Evolutionary conservation across 2,797 vertebrate genomes (phyloP).

Genomic region (Halcyon chelicuti): DNA sequence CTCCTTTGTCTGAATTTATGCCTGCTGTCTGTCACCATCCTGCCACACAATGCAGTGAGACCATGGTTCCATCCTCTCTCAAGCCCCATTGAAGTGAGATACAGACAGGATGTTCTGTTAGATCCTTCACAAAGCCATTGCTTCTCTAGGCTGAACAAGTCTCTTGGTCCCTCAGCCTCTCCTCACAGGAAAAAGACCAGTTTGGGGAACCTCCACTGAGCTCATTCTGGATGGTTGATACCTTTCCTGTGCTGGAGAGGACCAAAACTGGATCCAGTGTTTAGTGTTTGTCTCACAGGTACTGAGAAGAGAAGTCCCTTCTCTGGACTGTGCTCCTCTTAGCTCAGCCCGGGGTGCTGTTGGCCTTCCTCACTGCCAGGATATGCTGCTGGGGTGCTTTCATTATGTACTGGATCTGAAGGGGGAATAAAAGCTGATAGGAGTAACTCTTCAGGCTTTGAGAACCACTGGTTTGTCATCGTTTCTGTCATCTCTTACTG

Average conservation of each 20-base stretch:
- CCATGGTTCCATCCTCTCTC: not conserved
- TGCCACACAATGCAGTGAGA: accelerated
- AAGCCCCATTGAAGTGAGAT: accelerated
- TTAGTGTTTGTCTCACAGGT: not conserved
- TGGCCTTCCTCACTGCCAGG: not conserved
- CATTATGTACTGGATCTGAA: not conserved
- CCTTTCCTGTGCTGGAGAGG: not conserved
- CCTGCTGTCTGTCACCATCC: not conserved
- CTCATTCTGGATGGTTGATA: not conserved
- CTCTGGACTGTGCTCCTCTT: not conserved
- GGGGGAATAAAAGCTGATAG: not conserved
- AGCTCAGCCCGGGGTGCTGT: not conserved
- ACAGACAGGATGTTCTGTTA: not conserved
- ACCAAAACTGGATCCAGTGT: not conserved
- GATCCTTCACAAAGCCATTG: not conserved
- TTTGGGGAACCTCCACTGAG: not conserved
- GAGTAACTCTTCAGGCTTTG: not conserved
- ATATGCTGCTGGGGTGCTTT: not conserved
- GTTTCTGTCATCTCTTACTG: not conserved
- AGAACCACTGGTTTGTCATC: not conserved
- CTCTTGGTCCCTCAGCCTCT: not conserved
- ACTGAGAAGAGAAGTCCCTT: not conserved
- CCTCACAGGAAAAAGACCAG: not conserved
- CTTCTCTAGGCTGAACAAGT: not conserved
- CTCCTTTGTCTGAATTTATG: not conserved